Conservation (phyloP, 2,113 vertebrate species). For the Tupaia chinensis region DNA sequence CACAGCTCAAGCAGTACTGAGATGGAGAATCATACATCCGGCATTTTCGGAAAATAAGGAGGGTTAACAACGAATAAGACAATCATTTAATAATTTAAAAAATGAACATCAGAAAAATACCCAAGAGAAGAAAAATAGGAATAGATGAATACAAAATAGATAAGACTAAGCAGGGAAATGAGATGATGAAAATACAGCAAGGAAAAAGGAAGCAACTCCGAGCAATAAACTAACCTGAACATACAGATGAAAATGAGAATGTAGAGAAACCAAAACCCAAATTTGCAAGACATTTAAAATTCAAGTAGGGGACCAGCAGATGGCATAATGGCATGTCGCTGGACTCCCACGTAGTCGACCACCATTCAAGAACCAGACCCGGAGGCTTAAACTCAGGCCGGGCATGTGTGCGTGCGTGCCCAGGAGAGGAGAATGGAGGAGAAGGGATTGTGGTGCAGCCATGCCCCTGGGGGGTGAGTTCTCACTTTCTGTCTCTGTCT, state of each 20-base stretch:
- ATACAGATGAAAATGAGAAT: slow-evolving; percentile 1
- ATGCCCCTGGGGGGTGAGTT: too few species aligned
- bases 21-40: not conserved
- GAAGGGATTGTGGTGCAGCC: too few species aligned
- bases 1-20: not conserved
- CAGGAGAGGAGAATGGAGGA: too few species aligned
- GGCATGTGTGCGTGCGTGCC: too few species aligned
- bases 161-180: not conserved
- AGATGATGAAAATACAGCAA: not conserved
- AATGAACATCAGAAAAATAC: not conserved
- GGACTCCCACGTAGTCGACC: too few species aligned
- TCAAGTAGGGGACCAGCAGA: not conserved
- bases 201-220: not conserved
- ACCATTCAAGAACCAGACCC: too few species aligned
- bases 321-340: too few species aligned
- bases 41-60: not conserved
- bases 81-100: slow-evolving; percentile 31
- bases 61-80: not conserved
- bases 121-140: not conserved
- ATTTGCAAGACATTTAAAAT: not conserved
- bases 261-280: not conserved
- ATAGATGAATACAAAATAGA: slow-evolving; percentile 31
- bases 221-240: not conserved
- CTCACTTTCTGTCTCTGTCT: too few species aligned
- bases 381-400: too few species aligned